Percentiles rank a stretch among this genome's conserved stretches.
Conservation (phyloP, 1,140 invertebrate genomes). For the Lucilia sericata region DNA sequence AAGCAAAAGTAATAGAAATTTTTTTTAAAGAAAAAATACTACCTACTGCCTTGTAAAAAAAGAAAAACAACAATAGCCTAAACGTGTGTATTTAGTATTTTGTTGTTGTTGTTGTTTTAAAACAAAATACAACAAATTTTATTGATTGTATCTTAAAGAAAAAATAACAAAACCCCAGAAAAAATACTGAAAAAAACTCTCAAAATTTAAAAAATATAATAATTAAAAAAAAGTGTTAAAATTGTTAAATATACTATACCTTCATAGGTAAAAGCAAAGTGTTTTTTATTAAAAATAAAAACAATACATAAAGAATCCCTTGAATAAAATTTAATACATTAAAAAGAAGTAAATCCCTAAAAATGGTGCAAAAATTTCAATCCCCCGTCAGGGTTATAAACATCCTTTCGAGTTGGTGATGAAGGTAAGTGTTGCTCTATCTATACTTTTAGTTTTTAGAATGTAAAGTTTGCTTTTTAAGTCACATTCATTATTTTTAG, state of each 20-base stretch:
- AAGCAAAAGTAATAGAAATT: background rate
- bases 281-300: background rate
- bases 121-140: background rate
- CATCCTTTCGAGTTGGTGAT: constrained; percentile 97
- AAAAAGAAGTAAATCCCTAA: constrained; percentile 16
- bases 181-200: no score
- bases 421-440: constrained; percentile 80
- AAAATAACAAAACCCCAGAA: background rate
- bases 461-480: background rate
- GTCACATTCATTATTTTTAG: background rate
- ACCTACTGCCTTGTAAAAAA: background rate
- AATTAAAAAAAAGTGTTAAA: background rate
- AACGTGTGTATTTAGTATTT: constrained; percentile 10
- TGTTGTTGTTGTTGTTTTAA: background rate
- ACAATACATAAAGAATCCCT: background rate
- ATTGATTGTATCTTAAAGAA: constrained; percentile 11
- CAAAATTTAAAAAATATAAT: background rate
- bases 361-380: constrained; percentile 97
- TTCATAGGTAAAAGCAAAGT: background rate
- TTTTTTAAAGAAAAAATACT: background rate
- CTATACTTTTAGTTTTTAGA: background rate
- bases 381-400: constrained; percentile 97
- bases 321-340: background rate
- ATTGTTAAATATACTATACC: background rate
- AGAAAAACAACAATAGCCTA: background rate